These are phyloP conservation scores for Hystrix brachyura DNA, from an alignment of 2,113 vertebrate species.

Conservation along the genomic window DNA sequence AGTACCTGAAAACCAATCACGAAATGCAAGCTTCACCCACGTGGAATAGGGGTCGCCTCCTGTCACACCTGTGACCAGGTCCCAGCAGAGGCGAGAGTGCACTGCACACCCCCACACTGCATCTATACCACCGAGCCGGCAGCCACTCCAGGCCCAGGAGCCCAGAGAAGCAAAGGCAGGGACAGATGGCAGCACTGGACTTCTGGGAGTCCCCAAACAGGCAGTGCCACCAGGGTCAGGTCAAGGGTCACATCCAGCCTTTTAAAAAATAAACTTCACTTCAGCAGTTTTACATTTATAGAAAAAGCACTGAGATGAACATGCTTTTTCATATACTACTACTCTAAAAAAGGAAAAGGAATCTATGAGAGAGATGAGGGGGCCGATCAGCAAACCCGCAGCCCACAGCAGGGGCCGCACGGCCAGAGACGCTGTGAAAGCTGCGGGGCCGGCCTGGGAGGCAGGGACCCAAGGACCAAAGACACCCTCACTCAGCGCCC, in stretches of 20 bases:
- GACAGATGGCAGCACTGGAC: neutral
- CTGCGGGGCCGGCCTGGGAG: neutral
- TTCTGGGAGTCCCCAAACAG: neutral
- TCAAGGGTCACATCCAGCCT: rapidly evolving
- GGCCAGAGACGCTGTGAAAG: rapidly evolving
- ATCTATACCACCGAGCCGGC: neutral
- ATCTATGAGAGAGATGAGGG: neutral
- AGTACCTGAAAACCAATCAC: rapidly evolving
- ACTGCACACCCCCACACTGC: no score
- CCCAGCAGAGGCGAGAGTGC: neutral
- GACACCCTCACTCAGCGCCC: neutral
- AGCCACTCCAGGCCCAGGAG: neutral
- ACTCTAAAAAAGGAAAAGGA: neutral
- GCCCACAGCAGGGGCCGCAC: neutral
- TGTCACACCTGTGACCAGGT: rapidly evolving
- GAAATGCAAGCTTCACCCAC: neutral
- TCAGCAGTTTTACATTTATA: neutral
- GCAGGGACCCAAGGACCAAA: neutral
- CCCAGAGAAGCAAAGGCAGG: neutral
- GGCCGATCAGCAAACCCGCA: neutral
- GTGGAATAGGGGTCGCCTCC: no score
- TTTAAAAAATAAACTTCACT: neutral
- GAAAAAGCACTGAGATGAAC: no score
- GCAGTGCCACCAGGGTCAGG: no score
- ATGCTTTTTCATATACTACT: neutral